Evolutionary conservation across 2,888 invertebrate genomes (phyloP), one percentile per base, ranked within the genome.

Genomic region (Pandemis cinnamomeana): DNA sequence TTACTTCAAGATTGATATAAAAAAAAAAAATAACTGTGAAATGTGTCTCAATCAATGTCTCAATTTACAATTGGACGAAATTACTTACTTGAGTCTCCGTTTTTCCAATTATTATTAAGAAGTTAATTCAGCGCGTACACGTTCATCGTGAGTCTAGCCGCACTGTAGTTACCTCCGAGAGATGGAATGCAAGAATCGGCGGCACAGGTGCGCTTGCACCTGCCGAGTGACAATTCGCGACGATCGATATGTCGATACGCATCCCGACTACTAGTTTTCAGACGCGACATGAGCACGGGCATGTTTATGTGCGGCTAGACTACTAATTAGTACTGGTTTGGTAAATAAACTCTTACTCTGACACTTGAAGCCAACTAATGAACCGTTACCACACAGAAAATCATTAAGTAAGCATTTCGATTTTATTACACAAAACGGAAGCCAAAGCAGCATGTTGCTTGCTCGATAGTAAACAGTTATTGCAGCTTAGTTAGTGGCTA

Each of bases 201-300:
- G 70, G 79, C 85, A 91, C 93, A 93, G 92, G 93, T 93, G 92
- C 86, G 81, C 78, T 80, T 79, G 83, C 93, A 92, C 91, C 92
- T 92, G 92, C 88, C 86, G 78, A 61, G 71, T 69, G 74, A 72
- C 72, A 74, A 71, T 70, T 60, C 69, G 73, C 72, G 55, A 48
- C 68, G 72, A 72, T 72, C 72, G 72, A 73, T 55, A 55, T 67
- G 66, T 63, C 66, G 66, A 66, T 66, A 67, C 67, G 67, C 53
- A 27, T 27, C 64, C 27, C 64, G 11, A 27, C 27, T 27, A 58
- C 27, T 58, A 58, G 58, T 27, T 27, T 58, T 27, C 58, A 58
- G 27, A 58, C 10, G 20, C 27, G 58, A 55, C 58, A 27, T 27
- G 58, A 58, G 58, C 58, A 10, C 27, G 10, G 58, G 27, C 27